Evolutionary conservation across 1,140 invertebrate genomes (phyloP), one percentile per base, ranked within the genome.

Genomic region (Drosophila pandora): DNA sequence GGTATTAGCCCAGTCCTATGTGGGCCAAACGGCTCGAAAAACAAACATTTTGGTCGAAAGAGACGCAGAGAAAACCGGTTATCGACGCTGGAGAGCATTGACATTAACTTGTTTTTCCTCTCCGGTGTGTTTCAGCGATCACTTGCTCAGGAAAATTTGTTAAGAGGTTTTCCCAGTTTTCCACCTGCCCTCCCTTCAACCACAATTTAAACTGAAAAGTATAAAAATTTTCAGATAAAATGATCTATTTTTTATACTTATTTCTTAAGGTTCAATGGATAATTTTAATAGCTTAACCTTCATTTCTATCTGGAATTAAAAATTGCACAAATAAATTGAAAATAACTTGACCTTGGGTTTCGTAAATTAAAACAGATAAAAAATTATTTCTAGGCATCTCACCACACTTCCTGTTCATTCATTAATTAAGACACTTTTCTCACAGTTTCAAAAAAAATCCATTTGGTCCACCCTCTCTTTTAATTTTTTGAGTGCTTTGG

Each of bases 1-100:
- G 21, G 48, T 72, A 25, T 30, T 48, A 23, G 70, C 69, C 70
- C 58, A 50, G 45, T 10, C 13, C 50, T 56, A 73, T 73, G 69
- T 73, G 70, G 70, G 70, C 69, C 70, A 73, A 73, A 49, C 45
- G 50, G 52, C 21, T 54, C 8, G 17, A 49, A 37, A 41, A 61
- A 72, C 59, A 30, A 53, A 61, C 49, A 28, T 34, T 60, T 53
- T 28, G 60, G 13, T 7, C 21, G 13, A 21, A 22, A 63, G 25
- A 50, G 32, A 50, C 2, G 23, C 21, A 10, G 21, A 41, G 47
- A 39, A 50, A 73, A 73, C 70, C 58, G 70, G 69, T 73, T 73
- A 7, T 32, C 39, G 63, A 45, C 61, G 17, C 13, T 49, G 9
- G 52, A 65, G 50, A 68, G 8, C 60, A 45, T 71, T 60, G 39